phyloP scores from a whole-genome alignment of 2,888 invertebrate genomes.

The Lissocephala sabroskyi region DNA sequence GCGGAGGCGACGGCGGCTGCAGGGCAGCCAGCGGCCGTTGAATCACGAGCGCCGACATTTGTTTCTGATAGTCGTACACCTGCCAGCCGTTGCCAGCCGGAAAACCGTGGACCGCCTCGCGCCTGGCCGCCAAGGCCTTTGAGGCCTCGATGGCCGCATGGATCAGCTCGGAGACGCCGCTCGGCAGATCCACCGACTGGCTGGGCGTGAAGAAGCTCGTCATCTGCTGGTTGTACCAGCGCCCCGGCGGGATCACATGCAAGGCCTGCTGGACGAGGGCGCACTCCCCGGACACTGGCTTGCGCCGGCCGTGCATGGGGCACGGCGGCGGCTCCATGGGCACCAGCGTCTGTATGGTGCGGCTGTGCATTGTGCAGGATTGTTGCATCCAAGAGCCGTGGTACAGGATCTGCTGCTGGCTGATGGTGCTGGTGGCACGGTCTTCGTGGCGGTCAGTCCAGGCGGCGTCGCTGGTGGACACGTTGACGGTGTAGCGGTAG shows the following conservation, averaged over 20 bases:
- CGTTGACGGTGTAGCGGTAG: conserved; percentile 42
- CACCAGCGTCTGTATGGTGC: too few relatives aligned
- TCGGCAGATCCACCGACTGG: neutral
- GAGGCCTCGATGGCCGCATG: conserved; percentile 6
- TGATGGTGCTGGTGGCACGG: too few relatives aligned
- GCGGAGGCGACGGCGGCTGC: neutral
- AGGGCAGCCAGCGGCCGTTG: neutral
- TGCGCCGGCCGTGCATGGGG: conserved; percentile 15
- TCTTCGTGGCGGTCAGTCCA: neutral
- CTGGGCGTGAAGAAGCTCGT: too few relatives aligned
- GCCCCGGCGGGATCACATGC: conserved; percentile 1
- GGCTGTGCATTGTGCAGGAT: too few relatives aligned
- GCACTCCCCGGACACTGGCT: too few relatives aligned
- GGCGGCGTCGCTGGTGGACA: conserved; percentile 16
- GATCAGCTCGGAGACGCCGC: conserved; percentile 9
- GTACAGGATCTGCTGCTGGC: too few relatives aligned
- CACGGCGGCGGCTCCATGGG: conserved; percentile 9
- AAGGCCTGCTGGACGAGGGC: conserved; percentile 4
- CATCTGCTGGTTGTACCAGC: too few relatives aligned
- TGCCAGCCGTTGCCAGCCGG: too few relatives aligned
- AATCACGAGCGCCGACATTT: neutral
- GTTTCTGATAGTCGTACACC: too few relatives aligned
- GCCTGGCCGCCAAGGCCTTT: neutral
- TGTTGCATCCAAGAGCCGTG: too few relatives aligned
- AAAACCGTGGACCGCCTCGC: too few relatives aligned